These are phyloP conservation scores for Clanis bilineata DNA, from an alignment of 2,888 invertebrate genomes.

Conservation along the genomic window DNA sequence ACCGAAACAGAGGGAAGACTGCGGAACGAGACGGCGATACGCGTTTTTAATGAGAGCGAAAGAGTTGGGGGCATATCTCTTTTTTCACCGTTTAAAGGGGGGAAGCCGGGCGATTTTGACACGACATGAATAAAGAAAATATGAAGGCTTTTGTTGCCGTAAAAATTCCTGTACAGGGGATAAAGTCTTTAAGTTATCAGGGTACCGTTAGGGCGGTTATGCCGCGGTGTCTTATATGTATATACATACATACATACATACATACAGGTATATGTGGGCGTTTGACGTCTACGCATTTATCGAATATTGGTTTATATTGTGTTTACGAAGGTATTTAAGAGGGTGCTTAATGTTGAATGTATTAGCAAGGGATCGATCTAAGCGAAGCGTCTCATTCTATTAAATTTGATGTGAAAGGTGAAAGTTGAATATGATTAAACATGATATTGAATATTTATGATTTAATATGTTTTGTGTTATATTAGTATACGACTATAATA, in stretches of 20 bases:
- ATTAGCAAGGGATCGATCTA: slow-evolving; percentile 54
- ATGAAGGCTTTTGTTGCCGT: slow-evolving; percentile 80
- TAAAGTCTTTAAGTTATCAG: slow-evolving; percentile 82
- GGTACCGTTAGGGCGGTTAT: slow-evolving; percentile 54
- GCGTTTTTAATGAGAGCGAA: slow-evolving; percentile 62
- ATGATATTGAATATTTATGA: not conserved
- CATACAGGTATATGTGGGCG: slow-evolving; percentile 17
- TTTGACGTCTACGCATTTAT: slow-evolving; percentile 52
- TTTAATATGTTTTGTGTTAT: not conserved
- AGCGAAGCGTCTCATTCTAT: slow-evolving; percentile 48
- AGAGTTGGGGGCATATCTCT: slow-evolving; percentile 69
- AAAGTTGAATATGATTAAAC: slow-evolving; percentile 25
- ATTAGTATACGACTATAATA: too few relatives aligned
- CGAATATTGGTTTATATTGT: slow-evolving; percentile 56
- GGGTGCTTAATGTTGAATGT: slow-evolving; percentile 70
- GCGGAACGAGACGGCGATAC: slow-evolving; percentile 53
- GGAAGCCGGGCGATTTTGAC: slow-evolving; percentile 72
- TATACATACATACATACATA: too few relatives aligned
- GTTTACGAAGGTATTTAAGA: slow-evolving; percentile 59
- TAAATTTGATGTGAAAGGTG: slow-evolving; percentile 35
- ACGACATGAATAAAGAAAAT: slow-evolving; percentile 81
- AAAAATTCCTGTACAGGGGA: slow-evolving; percentile 80
- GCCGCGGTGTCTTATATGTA: slow-evolving; percentile 25
- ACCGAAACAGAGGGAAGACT: slow-evolving; percentile 63
- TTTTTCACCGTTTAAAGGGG: slow-evolving; percentile 64